Evolutionary conservation across 2,797 vertebrate species (phyloP).

Genomic region (Hemibagrus guttatus): DNA sequence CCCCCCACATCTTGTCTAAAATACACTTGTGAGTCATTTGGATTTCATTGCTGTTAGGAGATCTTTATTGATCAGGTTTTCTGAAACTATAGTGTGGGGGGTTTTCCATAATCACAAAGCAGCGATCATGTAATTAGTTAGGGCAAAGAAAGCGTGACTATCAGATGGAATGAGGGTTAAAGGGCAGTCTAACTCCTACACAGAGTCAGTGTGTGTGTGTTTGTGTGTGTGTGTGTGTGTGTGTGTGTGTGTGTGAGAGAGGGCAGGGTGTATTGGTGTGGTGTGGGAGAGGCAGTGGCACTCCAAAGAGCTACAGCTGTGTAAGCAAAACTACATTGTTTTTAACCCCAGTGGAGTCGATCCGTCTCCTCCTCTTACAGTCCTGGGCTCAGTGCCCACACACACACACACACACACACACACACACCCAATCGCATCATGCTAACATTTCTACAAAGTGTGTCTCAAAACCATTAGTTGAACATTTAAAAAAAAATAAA

Average conservation of each 20-base stretch:
- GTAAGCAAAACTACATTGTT: conserved; percentile 74
- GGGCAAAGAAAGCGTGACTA: conserved; percentile 29
- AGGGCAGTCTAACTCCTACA: conserved; percentile 19
- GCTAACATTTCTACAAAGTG: conserved; percentile 12
- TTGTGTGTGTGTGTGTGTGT: conserved; percentile 30
- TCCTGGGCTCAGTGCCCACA: conserved; percentile 45
- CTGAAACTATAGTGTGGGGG: neutral
- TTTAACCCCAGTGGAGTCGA: conserved; percentile 66
- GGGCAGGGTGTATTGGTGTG: conserved; percentile 45
- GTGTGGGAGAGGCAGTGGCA: conserved; percentile 59
- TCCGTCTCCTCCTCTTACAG: conserved; percentile 57
- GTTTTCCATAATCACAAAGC: conserved; percentile 6
- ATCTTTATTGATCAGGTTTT: neutral
- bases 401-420: conserved; percentile 37
- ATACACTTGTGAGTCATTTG: conserved; percentile 1
- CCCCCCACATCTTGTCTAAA: neutral
- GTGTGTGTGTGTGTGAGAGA: conserved; percentile 21
- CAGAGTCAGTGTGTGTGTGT: conserved; percentile 8
- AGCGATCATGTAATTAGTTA: conserved; percentile 31
- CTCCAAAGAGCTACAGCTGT: conserved; percentile 73
- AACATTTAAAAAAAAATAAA: neutral
- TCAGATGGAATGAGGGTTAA: conserved; percentile 45
- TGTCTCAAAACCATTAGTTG: neutral
- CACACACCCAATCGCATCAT: conserved; percentile 3
- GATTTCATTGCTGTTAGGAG: conserved; percentile 1